Evolutionary conservation across 2,888 invertebrate genomes (phyloP), one percentile per base, ranked within the genome.

Genomic region (Plebejus argus): DNA sequence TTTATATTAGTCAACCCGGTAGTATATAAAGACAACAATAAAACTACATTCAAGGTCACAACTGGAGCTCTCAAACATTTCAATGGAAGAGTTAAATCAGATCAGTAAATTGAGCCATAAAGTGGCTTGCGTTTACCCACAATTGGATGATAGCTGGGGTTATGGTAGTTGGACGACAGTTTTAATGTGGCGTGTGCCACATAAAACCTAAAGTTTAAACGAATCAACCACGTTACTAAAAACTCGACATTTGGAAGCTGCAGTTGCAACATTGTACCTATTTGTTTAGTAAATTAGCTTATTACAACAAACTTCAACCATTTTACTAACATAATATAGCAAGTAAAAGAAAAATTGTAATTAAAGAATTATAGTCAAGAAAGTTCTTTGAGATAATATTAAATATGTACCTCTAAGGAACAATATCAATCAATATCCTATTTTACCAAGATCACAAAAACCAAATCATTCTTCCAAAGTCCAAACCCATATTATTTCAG

Each of bases 81-180:
- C 76, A 61, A 76, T 76, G 33, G 58, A 76, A 45, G 76, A 76
- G 20, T 79, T 79, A 78, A 81, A 82, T 81, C 82, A 80, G 79
- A 58, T 71, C 77, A 79, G 23, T 35, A 78, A 76, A 79, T 76
- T 71, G 76, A 79, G 76, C 70, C 78, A 70, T 70, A 78, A 79
- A 80, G 76, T 49, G 78, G 79, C 79, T 20, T 45, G 45, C 39
- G 66, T 20, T 18, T 39, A n/a, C 35, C 35, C 15, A 76, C 76
- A 83, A 83, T 83, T 84, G 83, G 78, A 83, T 81, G 82, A 83
- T 83, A 81, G 78, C 81, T 76, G 82, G 83, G 83, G 82, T 83
- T 82, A 82, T 78, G 75, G 77, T 83, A 83, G 83, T 83, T 83
- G 82, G 77, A 76, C 53, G 49, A 74, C 28, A 23, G n/a, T 15